Evolutionary conservation across 2,888 invertebrate species (phyloP).

Genomic region (Gandaritis pyraliata): DNA sequence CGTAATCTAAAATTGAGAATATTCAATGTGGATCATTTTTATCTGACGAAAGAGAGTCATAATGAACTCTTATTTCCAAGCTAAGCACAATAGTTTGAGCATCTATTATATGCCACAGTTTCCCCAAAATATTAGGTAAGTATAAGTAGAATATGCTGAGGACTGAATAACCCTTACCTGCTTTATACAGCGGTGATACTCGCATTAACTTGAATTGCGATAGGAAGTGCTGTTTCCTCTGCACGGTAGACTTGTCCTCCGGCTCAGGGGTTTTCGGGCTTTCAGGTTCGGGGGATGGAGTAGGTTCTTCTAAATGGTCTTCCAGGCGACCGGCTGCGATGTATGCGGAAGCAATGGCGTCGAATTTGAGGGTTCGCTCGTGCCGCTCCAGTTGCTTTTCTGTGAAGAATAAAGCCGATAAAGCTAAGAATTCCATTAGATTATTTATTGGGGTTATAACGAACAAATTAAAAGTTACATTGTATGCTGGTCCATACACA

Average conservation of each 20-base stretch:
- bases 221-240: slow-evolving; percentile 85
- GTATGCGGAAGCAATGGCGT: slow-evolving; percentile 81
- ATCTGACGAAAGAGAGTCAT: no score
- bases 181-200: slow-evolving; percentile 81
- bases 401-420: slow-evolving; percentile 39
- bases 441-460: no score
- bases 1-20: slow-evolving; percentile 79
- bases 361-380: slow-evolving; percentile 81
- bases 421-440: no score
- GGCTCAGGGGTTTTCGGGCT: slow-evolving; percentile 8
- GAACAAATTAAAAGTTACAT: no score
- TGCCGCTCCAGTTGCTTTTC: slow-evolving; percentile 85
- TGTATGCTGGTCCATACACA: no score
- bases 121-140: no score
- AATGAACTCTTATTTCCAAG: no score
- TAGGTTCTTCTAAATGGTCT: slow-evolving; percentile 53
- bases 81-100: no score
- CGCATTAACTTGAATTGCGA: slow-evolving; percentile 83
- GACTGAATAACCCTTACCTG: slow-evolving; percentile 78
- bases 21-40: slow-evolving; percentile 2
- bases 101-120: no score
- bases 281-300: slow-evolving; percentile 1
- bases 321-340: slow-evolving; percentile 69
- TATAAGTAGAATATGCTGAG: background rate
- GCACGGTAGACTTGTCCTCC: slow-evolving; percentile 48